Base-by-base conservation (phyloP, 53 echinoderm and acorn worm genomes). In the Mesocentrotus franciscanus region DNA sequence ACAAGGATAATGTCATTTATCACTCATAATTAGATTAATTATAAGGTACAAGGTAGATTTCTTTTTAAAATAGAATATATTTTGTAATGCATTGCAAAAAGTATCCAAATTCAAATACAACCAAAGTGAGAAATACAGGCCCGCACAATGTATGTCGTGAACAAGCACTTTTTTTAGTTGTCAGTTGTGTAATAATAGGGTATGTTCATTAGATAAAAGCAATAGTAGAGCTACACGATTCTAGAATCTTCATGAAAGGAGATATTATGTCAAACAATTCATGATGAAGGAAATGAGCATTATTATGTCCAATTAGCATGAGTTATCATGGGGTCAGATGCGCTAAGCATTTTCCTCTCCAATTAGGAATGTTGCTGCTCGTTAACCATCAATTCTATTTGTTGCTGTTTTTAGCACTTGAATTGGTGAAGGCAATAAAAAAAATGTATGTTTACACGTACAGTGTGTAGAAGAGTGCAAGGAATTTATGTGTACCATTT, bases 241-340 rank as follows among this genome's bases (percentile, higher is more conserved):
- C 20, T 68, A 68, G 68, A 26, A 68, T 26, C 8, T 20, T 20
- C 68, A 22, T 24, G 22, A 22, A 24, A 9, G 24, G 22, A 68
- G 68, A 68, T 68, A 24, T 24, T 14, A 78, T 33, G 78, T 78
- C 78, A 78, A 66, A 34, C 78, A 30, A 78, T 5, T 34, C 0
- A 10, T 78, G 1, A 33, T 78, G 78, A 33, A 39, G 84, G 84
- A 84, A 55, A 84, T 84, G 36, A 49, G 84, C 49, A 84, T 49
- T 18, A 84, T 42, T 18, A 84, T 42, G 84, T 49, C 84, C 84
- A 84, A 49, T 84, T 84, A 84, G 84, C 84, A 7, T 84, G 84
- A 84, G 49, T 39, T 84, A 22, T 84, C 49, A 17, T 84, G 49
- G 84, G 66, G 84, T 49, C 49, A 84, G 84, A 18, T 84, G 84